A percentile compares a stretch with the other conserved stretches of the same genome.
Evolutionary conservation across 2,888 invertebrate species (phyloP).

Genomic region (Ypsolopha scabrella): DNA sequence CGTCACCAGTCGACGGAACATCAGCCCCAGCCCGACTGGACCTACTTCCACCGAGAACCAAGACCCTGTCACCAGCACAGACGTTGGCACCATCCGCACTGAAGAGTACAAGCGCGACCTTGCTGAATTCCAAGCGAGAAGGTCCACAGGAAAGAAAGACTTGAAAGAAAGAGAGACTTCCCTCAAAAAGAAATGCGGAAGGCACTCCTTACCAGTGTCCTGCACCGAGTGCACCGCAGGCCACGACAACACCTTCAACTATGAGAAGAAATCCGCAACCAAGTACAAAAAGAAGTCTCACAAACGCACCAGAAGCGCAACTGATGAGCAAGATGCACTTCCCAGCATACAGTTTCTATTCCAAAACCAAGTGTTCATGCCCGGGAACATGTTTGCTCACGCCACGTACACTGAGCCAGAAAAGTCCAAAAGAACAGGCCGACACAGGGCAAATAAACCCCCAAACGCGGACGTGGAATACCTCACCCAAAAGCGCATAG

Average conservation of each 20-base stretch:
- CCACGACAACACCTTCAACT: conserved; percentile 51
- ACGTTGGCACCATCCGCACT: conserved; percentile 53
- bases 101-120: conserved; percentile 60
- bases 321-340: conserved; percentile 28
- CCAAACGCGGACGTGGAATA: conserved; percentile 24
- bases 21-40: conserved; percentile 20
- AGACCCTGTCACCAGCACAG: conserved; percentile 19
- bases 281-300: conserved; percentile 47
- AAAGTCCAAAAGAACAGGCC: conserved; percentile 23
- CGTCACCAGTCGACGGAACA: conserved; percentile 40
- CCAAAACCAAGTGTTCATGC: conserved; percentile 64
- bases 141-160: neutral
- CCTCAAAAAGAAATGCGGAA: conserved; percentile 41
- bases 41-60: conserved; percentile 20
- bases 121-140: conserved; percentile 59
- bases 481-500: conserved; percentile 41
- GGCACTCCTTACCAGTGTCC: conserved; percentile 51
- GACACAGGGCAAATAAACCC: conserved; percentile 25
- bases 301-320: conserved; percentile 33
- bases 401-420: conserved; percentile 40
- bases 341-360: conserved; percentile 63
- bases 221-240: conserved; percentile 51
- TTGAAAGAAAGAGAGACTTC: conserved; percentile 24
- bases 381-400: conserved; percentile 38
- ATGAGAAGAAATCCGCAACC: conserved; percentile 51